These are phyloP conservation scores for Neelides sp. DNA, from an alignment of 1,140 invertebrate genomes.

Conservation along the genomic window DNA sequence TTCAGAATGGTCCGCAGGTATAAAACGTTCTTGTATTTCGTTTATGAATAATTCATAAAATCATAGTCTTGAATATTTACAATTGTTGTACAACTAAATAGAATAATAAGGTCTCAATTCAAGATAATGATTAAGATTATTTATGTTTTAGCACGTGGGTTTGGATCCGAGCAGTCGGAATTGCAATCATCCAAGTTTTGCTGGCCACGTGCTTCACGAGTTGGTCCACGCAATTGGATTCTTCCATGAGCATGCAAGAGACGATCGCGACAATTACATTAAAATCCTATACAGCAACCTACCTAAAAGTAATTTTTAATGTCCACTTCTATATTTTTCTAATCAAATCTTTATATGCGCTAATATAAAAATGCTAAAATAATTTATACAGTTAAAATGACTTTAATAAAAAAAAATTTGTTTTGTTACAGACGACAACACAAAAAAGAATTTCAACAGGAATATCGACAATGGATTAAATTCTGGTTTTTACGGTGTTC, in stretches of 20 bases:
- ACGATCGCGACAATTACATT: slow-evolving; percentile 29
- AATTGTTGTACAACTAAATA: not conserved
- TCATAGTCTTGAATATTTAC: not conserved
- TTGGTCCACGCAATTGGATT: slow-evolving; percentile 30
- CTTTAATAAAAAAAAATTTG: not conserved
- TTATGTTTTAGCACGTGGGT: slow-evolving; percentile 11
- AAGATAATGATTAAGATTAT: not conserved
- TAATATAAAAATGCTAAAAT: too few species aligned
- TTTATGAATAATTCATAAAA: not conserved
- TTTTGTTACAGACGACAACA: slow-evolving; percentile 12
- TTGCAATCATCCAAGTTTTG: slow-evolving; percentile 21
- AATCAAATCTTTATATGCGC: too few species aligned
- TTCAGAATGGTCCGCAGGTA: slow-evolving; percentile 19
- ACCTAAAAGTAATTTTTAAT: not conserved
- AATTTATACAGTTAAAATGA: too few species aligned
- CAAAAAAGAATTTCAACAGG: slow-evolving; percentile 19
- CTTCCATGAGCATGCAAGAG: slow-evolving; percentile 30
- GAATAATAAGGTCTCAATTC: not conserved
- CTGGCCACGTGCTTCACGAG: slow-evolving; percentile 30
- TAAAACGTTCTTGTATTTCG: not conserved
- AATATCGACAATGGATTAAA: slow-evolving; percentile 14
- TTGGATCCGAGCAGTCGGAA: slow-evolving; percentile 16
- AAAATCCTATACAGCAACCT: slow-evolving; percentile 12
- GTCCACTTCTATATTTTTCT: too few species aligned
- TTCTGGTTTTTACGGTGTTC: slow-evolving; percentile 17